Evolutionary conservation across 2,888 invertebrate genomes (phyloP), one percentile per base, ranked within the genome.

Genomic region (Ecdyonurus torrentis): DNA sequence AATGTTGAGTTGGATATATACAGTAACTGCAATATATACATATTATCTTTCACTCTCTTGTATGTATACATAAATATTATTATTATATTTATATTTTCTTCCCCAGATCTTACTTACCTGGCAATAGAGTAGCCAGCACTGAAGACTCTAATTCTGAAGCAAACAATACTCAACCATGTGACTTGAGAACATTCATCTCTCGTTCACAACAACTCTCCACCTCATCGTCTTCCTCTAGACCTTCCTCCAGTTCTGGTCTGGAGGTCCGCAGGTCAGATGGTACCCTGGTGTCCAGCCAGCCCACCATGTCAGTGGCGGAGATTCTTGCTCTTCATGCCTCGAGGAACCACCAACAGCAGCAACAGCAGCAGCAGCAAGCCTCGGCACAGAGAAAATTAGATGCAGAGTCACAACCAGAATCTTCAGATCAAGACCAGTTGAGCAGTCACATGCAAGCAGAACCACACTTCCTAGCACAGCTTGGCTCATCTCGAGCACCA

Each of bases 221-320:
- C 23, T 60, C 73, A 74, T 64, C 69, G 72, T 65, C 70, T 71
- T 61, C 61, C 52, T 37, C 2, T 18, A 25, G 23, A 25, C 52
- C 23, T 55, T 59, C 59, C 60, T 59, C 62, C 55, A 61, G 58
- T 23, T 20, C 61, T 5, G 50, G 52, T 7, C n/a, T 55, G 19
- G 55, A 55, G 55, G n/a, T 55, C 7, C 55, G 55, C n/a, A 5
- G 55, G 10, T 5, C 55, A 22, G 55, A 55, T 70, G 72, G 67
- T 68, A 70, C 20, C 58, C 62, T 58, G 72, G 70, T 67, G 69
- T 69, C 61, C 69, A 71, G 5, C 68, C 72, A 72, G 66, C 68
- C 61, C 24, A 20, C 23, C 25, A 24, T 61, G 55, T 55, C 55
- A 18, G 55, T 55, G 55, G 55, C 55, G 3, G 55, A 55, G 19